Evolutionary conservation across 2,797 vertebrate genomes (phyloP).

Genomic region (Channa striata): DNA sequence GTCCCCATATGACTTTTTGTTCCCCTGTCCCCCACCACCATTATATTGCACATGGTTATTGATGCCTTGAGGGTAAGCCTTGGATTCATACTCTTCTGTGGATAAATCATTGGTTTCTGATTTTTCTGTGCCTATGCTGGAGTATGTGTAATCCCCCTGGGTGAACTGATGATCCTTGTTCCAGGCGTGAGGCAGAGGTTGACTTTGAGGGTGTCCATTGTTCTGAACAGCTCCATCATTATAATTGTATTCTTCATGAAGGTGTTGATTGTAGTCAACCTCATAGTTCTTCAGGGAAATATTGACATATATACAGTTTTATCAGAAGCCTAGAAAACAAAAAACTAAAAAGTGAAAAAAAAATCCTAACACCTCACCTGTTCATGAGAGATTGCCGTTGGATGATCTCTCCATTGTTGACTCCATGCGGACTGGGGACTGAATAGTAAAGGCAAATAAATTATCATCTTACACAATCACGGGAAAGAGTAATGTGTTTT

Average conservation of each 20-base stretch:
- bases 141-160: conserved; percentile 75
- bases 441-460: conserved; percentile 30
- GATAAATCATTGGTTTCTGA: conserved; percentile 77
- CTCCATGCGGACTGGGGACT: conserved; percentile 82
- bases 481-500: not conserved
- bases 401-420: conserved; percentile 83
- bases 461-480: not conserved
- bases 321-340: not conserved
- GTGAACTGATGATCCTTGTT: conserved; percentile 76
- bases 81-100: conserved; percentile 80
- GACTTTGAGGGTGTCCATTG: conserved; percentile 67
- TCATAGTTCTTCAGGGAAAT: conserved; percentile 72
- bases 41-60: conserved; percentile 83
- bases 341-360: conserved; percentile 12
- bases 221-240: conserved; percentile 63
- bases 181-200: conserved; percentile 82
- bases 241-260: conserved; percentile 77
- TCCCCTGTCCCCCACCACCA: conserved; percentile 70
- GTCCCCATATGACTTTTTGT: conserved; percentile 75
- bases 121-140: conserved; percentile 72
- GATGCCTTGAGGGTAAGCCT: conserved; percentile 71
- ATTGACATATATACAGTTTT: conserved; percentile 17
- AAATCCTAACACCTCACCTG: conserved; percentile 72
- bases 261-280: conserved; percentile 66
- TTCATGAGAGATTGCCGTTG: conserved; percentile 74